phyloP scores from a whole-genome alignment of 2,888 invertebrate species.

The Aelia acuminata region DNA sequence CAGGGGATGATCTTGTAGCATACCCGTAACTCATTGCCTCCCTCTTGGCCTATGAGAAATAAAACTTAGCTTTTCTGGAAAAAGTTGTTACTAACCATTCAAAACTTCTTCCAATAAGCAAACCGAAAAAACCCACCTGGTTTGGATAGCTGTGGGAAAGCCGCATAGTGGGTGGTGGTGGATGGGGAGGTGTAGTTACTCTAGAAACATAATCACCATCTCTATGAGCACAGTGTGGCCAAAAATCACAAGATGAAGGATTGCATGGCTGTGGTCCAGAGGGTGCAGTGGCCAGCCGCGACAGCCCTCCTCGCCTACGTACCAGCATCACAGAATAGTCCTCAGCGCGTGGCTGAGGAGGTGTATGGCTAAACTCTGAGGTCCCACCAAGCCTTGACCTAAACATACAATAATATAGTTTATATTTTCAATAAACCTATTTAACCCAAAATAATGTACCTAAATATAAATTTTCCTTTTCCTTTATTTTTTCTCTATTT shows the following conservation, averaged over 20 bases:
- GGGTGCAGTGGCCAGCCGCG: constrained; percentile 54
- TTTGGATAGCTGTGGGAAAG: constrained; percentile 72
- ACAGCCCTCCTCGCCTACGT: constrained; percentile 51
- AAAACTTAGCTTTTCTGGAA: background rate
- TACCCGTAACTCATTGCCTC: constrained; percentile 59
- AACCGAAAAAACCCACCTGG: constrained; percentile 48
- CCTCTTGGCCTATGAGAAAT: constrained; percentile 47
- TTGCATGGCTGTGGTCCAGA: constrained; percentile 70
- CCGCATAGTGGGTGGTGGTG: constrained; percentile 67
- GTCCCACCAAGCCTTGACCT: constrained; percentile 68
- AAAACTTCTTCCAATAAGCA: background rate
- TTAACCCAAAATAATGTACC: no score
- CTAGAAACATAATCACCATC: constrained; percentile 67
- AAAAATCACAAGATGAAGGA: constrained; percentile 75
- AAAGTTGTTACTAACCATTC: background rate
- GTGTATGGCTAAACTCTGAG: constrained; percentile 65
- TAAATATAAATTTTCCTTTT: no score
- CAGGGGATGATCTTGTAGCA: constrained; percentile 69
- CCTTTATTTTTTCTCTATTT: no score
- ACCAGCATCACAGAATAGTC: constrained; percentile 56
- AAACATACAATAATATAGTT: constrained; percentile 66
- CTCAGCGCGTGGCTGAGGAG: constrained; percentile 63
- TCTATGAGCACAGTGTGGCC: constrained; percentile 75
- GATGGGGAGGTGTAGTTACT: constrained; percentile 65
- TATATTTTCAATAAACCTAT: no score